Conservation (phyloP, 2,797 vertebrate species). For the Pseudopleuronectes americanus region DNA sequence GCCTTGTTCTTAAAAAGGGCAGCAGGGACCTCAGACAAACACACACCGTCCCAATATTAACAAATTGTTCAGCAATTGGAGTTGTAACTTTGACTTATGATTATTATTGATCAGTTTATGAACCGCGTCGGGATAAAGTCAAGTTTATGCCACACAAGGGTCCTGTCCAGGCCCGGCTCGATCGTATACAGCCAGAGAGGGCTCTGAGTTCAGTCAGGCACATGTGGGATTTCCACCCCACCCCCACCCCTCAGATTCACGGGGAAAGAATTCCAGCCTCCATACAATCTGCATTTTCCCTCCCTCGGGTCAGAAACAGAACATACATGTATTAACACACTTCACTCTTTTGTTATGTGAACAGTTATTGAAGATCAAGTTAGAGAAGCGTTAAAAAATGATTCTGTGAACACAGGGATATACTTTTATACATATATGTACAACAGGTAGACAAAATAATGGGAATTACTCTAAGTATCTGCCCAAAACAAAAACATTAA, state of each 20-base stretch:
- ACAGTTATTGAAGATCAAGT: background rate
- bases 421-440: background rate
- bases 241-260: slow-evolving; percentile 21
- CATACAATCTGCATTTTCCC: background rate
- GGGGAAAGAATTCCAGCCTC: background rate
- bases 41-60: slow-evolving; percentile 58
- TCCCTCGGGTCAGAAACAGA: background rate
- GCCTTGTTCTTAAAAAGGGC: slow-evolving; percentile 60
- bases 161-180: slow-evolving; percentile 48
- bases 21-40: slow-evolving; percentile 60
- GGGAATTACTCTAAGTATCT: background rate
- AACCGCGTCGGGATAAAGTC: slow-evolving; percentile 62
- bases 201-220: slow-evolving; percentile 60
- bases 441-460: background rate
- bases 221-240: slow-evolving; percentile 51
- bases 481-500: background rate
- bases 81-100: slow-evolving; percentile 74
- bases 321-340: background rate
- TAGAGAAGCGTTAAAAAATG: background rate
- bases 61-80: slow-evolving; percentile 61
- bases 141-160: slow-evolving; percentile 74
- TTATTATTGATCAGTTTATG: slow-evolving; percentile 82
- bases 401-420: background rate
- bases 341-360: background rate
- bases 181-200: slow-evolving; percentile 53